Conservation (phyloP, 2,113 vertebrate species). For the Prunella fulvescens region DNA sequence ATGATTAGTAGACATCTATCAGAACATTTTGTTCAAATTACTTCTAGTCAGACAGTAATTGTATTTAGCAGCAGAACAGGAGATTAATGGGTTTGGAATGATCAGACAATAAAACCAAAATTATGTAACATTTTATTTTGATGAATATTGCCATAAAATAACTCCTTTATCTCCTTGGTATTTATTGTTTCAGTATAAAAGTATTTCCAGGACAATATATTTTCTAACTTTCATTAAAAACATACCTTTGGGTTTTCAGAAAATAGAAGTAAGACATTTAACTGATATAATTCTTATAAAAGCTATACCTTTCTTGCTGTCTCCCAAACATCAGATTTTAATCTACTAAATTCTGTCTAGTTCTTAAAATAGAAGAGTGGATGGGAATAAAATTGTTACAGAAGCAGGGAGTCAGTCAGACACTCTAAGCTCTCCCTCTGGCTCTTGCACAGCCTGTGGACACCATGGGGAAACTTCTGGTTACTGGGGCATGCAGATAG, state of each 20-base stretch:
- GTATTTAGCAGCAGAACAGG: neutral
- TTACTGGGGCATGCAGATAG: neutral
- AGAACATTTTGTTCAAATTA: conserved; percentile 26
- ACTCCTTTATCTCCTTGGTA: neutral
- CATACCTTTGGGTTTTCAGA: neutral
- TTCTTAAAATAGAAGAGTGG: neutral
- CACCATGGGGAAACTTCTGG: neutral
- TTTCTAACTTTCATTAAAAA: neutral
- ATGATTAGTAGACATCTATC: neutral
- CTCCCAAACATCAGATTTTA: neutral
- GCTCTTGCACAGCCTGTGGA: neutral
- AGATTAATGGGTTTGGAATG: conserved; percentile 22
- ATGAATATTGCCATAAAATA: neutral
- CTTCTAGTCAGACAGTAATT: neutral
- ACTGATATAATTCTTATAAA: neutral
- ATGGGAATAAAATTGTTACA: neutral
- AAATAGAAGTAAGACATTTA: neutral
- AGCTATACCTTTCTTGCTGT: neutral
- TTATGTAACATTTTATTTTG: conserved; percentile 1
- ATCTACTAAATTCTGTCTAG: neutral
- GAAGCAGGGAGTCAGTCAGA: neutral
- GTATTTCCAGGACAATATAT: neutral
- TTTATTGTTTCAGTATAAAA: neutral
- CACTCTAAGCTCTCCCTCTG: neutral
- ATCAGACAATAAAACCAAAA: neutral